Conservation (phyloP, 2,888 invertebrate species). For the Trachelus iudaicus region DNA sequence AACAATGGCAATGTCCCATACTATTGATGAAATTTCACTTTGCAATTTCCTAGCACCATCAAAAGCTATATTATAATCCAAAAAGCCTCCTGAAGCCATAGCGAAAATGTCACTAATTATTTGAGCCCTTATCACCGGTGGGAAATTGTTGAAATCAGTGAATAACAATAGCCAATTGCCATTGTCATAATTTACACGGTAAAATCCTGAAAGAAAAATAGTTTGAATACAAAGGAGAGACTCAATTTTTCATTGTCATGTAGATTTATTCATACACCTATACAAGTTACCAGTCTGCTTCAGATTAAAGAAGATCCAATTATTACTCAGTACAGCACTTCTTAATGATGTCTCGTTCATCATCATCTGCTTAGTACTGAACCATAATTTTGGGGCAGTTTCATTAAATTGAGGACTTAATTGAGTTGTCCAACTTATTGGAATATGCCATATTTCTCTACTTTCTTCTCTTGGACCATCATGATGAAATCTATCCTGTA, state of each 20-base stretch:
- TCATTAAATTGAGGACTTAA: conserved; percentile 52
- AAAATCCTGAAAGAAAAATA: conserved; percentile 71
- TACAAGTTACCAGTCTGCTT: conserved; percentile 71
- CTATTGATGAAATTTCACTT: conserved; percentile 69
- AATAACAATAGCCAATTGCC: conserved; percentile 72
- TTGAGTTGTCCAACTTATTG: conserved; percentile 66
- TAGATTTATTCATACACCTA: not conserved
- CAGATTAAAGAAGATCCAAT: conserved; percentile 75
- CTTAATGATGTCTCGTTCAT: conserved; percentile 48
- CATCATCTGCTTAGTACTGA: conserved; percentile 60
- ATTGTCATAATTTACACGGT: conserved; percentile 75
- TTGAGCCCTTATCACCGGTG: conserved; percentile 74
- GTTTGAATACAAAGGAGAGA: conserved; percentile 1
- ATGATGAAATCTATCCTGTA: conserved; percentile 40
- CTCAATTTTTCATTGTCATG: not conserved
- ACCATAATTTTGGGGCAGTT: conserved; percentile 67
- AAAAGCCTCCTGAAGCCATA: conserved; percentile 69
- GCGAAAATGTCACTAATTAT: conserved; percentile 77
- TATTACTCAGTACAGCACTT: conserved; percentile 56
- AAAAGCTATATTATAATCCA: conserved; percentile 71
- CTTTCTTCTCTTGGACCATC: conserved; percentile 38
- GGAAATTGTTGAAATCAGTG: conserved; percentile 69
- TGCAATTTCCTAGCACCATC: conserved; percentile 68
- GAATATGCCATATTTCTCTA: conserved; percentile 66
- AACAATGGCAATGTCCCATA: conserved; percentile 71